Evolutionary conservation across 2,797 vertebrate species (phyloP), one percentile per base, ranked within the genome.

Genomic region (Sebastolobus alascanus): DNA sequence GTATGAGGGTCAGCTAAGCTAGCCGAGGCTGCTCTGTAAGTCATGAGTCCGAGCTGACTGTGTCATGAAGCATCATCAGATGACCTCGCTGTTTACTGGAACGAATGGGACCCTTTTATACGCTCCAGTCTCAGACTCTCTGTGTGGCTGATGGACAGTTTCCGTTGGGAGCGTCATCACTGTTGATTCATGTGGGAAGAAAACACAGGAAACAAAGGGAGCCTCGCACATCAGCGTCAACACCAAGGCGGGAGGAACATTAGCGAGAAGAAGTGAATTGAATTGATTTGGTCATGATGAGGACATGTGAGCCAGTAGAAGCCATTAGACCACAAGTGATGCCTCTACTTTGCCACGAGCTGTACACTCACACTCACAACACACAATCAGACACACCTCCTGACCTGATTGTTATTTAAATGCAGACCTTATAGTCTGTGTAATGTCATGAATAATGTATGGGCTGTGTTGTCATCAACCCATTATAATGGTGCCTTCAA

Each of bases 21-120:
- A 6, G 3, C 29, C 14, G 22, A 38, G 67, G 27, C 67, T 35
- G 40, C 46, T 75, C 46, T 46, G 18, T n/a, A 38, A 75, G 68
- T 73, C 77, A 77, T 68, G 59, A 79, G 8, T 58, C 25, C 1
- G 27, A 31, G 37, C 22, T 25, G 9, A 31, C 80, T 81, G 76
- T 76, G 68, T 86, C 84, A 61, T 74, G 71, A 68, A 66, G 59
- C 82, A 84, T 75, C 86, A 66, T 89, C 89, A 84, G 88, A 89
- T 94, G 92, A 94, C 74, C 77, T 81, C 79, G 68, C 64, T 77
- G 68, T 78, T 87, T 50, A 89, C 85, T 86, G 82, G 70, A 83
- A 88, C 73, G 35, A 91, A 89, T 60, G 71, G 83, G 83, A 79
- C 65, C 40, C 58, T 50, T 20, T 50, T 50, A 50, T 40, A 72